These are phyloP conservation scores for Arnoldichthys spilopterus DNA, from an alignment of 2,797 vertebrate genomes.

Conservation along the genomic window DNA sequence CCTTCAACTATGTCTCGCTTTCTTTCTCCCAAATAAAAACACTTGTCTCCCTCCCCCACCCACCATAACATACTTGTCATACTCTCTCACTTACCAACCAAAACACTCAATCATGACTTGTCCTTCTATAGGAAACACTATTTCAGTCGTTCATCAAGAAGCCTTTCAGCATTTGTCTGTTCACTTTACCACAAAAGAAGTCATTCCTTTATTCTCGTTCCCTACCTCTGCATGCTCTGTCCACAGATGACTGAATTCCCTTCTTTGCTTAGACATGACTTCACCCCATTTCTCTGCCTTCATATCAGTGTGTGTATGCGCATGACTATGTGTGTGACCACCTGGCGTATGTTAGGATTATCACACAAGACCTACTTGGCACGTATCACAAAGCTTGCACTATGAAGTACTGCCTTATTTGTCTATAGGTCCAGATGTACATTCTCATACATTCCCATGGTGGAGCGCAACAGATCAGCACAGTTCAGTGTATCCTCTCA, in stretches of 20 bases:
- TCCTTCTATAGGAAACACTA: background rate
- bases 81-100: background rate
- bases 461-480: background rate
- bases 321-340: constrained; percentile 15
- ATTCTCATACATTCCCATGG: background rate
- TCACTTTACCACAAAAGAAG: background rate
- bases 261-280: constrained; percentile 28
- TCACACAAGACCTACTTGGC: background rate
- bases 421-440: background rate
- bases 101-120: background rate
- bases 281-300: constrained; percentile 1
- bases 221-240: constrained; percentile 3
- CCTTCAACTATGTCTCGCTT: background rate
- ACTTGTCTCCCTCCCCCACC: background rate
- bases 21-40: background rate
- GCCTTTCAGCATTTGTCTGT: constrained; percentile 7
- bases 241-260: constrained; percentile 29
- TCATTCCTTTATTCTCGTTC: background rate
- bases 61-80: too few species aligned
- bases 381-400: background rate
- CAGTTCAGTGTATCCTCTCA: background rate
- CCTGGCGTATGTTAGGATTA: background rate
- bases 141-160: background rate
- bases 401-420: background rate
- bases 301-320: constrained; percentile 11